Evolutionary conservation across 1,140 invertebrate species (phyloP).

Genomic region (Hycleus phaleratus): DNA sequence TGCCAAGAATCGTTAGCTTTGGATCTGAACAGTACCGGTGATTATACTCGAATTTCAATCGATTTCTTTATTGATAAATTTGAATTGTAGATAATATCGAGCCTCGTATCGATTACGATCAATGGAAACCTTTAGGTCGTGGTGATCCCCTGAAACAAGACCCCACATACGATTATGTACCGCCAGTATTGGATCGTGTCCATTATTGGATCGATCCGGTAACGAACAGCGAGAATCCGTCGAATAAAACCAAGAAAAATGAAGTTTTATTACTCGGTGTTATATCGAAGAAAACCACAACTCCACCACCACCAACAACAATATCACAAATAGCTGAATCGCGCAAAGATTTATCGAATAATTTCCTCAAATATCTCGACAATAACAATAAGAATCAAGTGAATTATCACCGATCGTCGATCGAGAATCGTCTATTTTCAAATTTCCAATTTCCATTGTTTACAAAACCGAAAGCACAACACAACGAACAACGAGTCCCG

Average conservation of each 20-base stretch:
- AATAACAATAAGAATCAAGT: too few relatives aligned
- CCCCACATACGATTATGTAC: constrained; percentile 73
- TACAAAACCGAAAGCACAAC: too few relatives aligned
- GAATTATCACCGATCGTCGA: too few relatives aligned
- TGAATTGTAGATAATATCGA: too few relatives aligned
- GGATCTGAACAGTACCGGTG: constrained; percentile 10
- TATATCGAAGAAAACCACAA: constrained; percentile 55
- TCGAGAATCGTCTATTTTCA: too few relatives aligned
- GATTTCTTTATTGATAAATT: too few relatives aligned
- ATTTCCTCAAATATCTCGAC: constrained; percentile 47
- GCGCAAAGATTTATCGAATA: constrained; percentile 40
- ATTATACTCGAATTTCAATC: too few relatives aligned
- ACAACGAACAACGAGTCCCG: constrained; percentile 43
- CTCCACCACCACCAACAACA: constrained; percentile 28
- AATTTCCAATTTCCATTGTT: too few relatives aligned
- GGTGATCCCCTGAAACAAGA: constrained; percentile 72
- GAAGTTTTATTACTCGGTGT: constrained; percentile 62
- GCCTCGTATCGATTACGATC: constrained; percentile 62
- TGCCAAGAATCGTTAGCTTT: too few relatives aligned
- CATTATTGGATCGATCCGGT: constrained; percentile 64
- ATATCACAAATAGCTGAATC: constrained; percentile 26
- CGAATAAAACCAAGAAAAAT: constrained; percentile 41
- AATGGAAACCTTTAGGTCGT: constrained; percentile 68
- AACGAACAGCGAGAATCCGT: constrained; percentile 39
- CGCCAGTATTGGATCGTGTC: constrained; percentile 63